A percentile compares a stretch with the other conserved stretches of the same genome.
Conservation (phyloP, 2,888 invertebrate genomes). For the Furcula furcula region DNA sequence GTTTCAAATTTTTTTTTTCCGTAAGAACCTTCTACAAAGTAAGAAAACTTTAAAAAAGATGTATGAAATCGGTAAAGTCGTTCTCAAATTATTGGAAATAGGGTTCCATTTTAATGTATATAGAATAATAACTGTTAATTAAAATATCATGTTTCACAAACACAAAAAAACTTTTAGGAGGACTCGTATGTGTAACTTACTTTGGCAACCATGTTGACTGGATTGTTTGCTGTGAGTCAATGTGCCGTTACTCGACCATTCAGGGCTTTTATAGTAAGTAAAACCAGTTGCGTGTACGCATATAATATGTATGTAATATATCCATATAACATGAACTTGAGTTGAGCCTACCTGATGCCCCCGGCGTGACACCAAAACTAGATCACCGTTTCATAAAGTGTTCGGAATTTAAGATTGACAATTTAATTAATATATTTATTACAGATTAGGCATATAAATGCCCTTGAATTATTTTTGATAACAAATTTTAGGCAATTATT, state of each 20-base stretch:
- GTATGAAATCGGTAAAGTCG: too few relatives aligned
- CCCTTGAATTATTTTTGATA: conserved; percentile 1
- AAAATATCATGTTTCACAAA: too few relatives aligned
- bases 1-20: too few relatives aligned
- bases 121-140: too few relatives aligned
- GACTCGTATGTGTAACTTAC: conserved; percentile 64
- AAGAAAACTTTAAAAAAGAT: too few relatives aligned
- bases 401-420: conserved; percentile 25
- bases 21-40: too few relatives aligned
- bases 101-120: too few relatives aligned
- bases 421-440: conserved; percentile 5
- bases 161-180: too few relatives aligned
- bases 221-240: conserved; percentile 48
- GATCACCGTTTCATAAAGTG: conserved; percentile 34
- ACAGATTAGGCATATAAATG: conserved; percentile 1
- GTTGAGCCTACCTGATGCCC: conserved; percentile 23
- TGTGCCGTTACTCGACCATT: conserved; percentile 36
- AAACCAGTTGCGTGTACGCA: conserved; percentile 25
- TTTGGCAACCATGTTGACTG: conserved; percentile 68
- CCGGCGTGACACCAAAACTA: conserved; percentile 32
- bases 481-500: background rate
- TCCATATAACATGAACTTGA: conserved; percentile 19
- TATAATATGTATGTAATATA: conserved; percentile 23
- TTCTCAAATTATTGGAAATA: too few relatives aligned
- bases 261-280: conserved; percentile 56